Conservation (phyloP, 2,113 vertebrate species). For the Emydocephalus ijimae region DNA sequence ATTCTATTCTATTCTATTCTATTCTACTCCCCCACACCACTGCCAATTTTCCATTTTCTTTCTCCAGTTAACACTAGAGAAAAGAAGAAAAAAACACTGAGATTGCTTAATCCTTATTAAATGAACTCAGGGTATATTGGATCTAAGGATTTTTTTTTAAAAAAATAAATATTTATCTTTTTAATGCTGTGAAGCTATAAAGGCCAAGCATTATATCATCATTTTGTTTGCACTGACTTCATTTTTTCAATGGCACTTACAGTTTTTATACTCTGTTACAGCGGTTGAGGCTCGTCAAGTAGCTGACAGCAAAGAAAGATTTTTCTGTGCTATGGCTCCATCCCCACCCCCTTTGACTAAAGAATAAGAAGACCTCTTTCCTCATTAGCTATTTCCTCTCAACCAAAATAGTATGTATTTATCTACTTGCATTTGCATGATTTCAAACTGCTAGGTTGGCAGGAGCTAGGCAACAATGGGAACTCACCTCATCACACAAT, state of each 20-base stretch:
- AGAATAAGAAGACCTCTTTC: background rate
- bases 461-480: background rate
- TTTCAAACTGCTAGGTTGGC: background rate
- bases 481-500: background rate
- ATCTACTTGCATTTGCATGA: background rate
- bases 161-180: background rate
- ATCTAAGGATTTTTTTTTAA: background rate
- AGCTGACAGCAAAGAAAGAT: background rate
- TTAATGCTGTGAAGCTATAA: background rate
- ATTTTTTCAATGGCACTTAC: background rate
- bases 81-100: background rate
- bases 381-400: background rate
- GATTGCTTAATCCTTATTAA: background rate
- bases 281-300: background rate
- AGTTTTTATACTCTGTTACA: background rate
- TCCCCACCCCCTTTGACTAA: background rate
- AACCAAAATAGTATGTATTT: background rate
- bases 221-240: background rate
- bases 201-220: background rate
- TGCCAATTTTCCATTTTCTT: background rate
- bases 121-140: background rate
- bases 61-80: background rate
- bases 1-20: too few species aligned
- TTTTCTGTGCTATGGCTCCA: background rate
- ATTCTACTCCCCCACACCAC: background rate